Base-by-base conservation (phyloP, 2,113 vertebrate species). In the Albula goreensis region DNA sequence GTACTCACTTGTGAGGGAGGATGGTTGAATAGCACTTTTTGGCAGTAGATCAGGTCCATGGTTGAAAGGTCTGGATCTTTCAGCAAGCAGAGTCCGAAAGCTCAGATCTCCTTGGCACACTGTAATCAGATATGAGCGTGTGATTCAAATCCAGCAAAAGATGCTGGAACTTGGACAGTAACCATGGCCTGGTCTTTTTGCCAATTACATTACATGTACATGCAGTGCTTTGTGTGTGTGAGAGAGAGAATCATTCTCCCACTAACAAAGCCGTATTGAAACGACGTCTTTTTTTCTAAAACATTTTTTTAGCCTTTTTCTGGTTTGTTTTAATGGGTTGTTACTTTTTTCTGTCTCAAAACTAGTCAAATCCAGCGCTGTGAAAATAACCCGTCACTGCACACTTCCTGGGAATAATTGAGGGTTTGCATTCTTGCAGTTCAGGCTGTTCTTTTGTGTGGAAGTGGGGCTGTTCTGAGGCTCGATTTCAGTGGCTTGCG, bases 371-470 rank as follows among this genome's bases (percentile, higher is more conserved):
- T 22, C 70, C 81, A 31, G 25, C 31, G 25, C 56, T 79, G 51
- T 83, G 60, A 83, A 86, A 83, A 83, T 83, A 86, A 66, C 79
- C 63, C 50, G 66, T 78, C 50, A 25, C 15, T 81, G 85, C 50
- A 50, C 80, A 56, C 79, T 86, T 86, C 85, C 85, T 82, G 85
- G 50, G 80, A 53, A n/a, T 83, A 86, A 86, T 86, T 86, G 85
- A 86, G 31, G 85, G 81, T 60, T 86, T 50, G 70, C 50, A 78
- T 86, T 78, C 81, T 70, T 83, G 81, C 66, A 60, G 70, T 83
- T 78, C 70, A 31, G 41, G 10, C 50, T 79, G 85, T 22, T 78
- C 81, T 83, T 86, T 83, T 52, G 63, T 83, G 81, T 86, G 85
- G 85, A 83, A 63, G 10, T 49, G 63, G 31, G 81, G 77, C 52